Conservation (phyloP, 2,888 invertebrate genomes). For the Spialia ferax region DNA sequence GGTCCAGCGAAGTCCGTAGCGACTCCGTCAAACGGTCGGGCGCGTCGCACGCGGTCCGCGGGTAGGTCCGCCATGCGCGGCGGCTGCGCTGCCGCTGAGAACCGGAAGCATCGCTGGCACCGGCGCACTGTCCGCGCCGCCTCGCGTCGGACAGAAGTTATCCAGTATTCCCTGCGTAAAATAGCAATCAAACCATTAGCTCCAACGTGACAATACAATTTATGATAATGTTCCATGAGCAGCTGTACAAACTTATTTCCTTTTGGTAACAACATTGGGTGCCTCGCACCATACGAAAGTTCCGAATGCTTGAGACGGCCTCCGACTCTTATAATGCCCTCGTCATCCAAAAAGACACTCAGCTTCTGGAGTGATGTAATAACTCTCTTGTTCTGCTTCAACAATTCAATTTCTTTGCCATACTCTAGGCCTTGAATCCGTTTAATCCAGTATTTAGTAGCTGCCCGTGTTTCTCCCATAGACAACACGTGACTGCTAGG, state of each 20-base stretch:
- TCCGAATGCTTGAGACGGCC: conserved; percentile 30
- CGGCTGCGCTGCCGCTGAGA: neutral
- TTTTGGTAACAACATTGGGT: conserved; percentile 23
- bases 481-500: conserved; percentile 6
- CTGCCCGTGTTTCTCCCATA: neutral
- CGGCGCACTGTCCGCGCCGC: neutral
- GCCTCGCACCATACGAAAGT: conserved; percentile 15
- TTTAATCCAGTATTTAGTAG: conserved; percentile 17
- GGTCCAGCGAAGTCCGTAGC: conserved; percentile 37
- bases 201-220: conserved; percentile 29
- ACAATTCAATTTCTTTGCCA: neutral
- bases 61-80: conserved; percentile 41
- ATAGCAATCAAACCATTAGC: conserved; percentile 27
- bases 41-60: conserved; percentile 24
- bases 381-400: neutral
- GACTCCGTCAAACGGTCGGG: conserved; percentile 22
- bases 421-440: conserved; percentile 3
- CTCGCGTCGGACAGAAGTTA: conserved; percentile 9
- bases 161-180: conserved; percentile 44
- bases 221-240: conserved; percentile 35
- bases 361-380: conserved; percentile 21
- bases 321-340: conserved; percentile 32
- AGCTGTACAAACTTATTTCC: conserved; percentile 19
- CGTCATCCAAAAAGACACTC: conserved; percentile 29
- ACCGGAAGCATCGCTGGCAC: neutral